Percentiles rank a stretch among this genome's conserved stretches.
These are phyloP conservation scores for Falco rusticolus DNA, from an alignment of 2,797 vertebrate species.

Conservation along the genomic window DNA sequence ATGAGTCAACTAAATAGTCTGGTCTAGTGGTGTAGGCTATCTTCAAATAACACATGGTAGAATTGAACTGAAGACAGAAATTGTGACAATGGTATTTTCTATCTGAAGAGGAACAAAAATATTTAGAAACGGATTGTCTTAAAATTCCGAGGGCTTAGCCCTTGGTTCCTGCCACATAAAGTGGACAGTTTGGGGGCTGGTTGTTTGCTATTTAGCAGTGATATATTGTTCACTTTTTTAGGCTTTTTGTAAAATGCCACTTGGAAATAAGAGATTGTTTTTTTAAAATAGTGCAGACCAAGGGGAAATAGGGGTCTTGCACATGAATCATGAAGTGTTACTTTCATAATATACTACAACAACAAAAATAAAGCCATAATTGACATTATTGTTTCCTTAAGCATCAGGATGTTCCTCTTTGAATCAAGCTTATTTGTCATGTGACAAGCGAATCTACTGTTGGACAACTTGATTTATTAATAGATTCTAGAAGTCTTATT, in stretches of 20 bases:
- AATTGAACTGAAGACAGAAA: conserved; percentile 3
- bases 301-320: background rate
- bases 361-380: background rate
- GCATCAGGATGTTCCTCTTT: background rate
- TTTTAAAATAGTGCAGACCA: background rate
- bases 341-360: background rate
- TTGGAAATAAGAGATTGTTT: background rate
- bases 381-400: background rate
- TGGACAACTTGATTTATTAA: background rate
- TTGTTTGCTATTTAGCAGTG: background rate
- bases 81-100: background rate
- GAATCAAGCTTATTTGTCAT: background rate
- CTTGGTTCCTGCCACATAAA: background rate
- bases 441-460: background rate
- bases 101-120: background rate
- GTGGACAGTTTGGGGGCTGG: background rate
- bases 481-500: background rate
- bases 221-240: background rate
- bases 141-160: background rate
- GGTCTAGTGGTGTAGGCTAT: background rate
- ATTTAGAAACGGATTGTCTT: background rate
- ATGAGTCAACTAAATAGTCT: background rate
- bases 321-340: rapidly evolving
- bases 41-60: background rate
- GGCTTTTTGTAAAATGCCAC: background rate